phyloP scores from a whole-genome alignment of 2,888 invertebrate species.

The Hipparchia semele region DNA sequence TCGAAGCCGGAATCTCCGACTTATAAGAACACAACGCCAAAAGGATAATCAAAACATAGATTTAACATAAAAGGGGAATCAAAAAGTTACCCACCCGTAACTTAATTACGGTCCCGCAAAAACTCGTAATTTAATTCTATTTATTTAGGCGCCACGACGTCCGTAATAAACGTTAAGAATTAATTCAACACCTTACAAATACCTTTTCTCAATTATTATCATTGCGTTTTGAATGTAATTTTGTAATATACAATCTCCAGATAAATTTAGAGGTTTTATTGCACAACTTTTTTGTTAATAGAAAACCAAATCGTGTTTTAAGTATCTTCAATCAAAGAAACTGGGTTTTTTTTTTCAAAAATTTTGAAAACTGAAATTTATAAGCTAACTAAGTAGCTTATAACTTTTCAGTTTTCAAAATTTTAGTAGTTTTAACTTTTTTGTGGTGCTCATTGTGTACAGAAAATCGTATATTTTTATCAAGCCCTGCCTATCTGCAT shows the following conservation, averaged over 20 bases:
- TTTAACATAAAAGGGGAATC: neutral
- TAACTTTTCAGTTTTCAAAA: no score
- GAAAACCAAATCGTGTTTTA: no score
- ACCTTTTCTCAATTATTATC: neutral
- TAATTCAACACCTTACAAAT: neutral
- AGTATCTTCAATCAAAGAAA: no score
- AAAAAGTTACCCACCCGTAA: neutral
- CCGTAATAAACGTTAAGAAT: neutral
- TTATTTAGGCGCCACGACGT: neutral
- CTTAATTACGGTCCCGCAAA: neutral
- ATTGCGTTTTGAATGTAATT: slow-evolving; percentile 1
- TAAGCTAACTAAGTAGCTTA: no score
- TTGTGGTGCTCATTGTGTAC: no score
- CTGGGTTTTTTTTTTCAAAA: no score
- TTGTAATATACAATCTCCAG: neutral
- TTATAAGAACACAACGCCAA: no score
- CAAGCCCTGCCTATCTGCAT: no score
- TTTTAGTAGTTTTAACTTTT: no score
- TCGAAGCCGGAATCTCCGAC: no score
- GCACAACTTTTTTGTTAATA: neutral
- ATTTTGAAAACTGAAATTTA: no score
- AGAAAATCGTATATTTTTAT: no score
- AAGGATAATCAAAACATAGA: neutral
- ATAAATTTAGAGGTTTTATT: neutral
- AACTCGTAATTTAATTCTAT: slow-evolving; percentile 1